Evolutionary conservation across 37 sponge, comb jelly and placozoan genomes (phyloP).

Genomic region (Spongilla lacustris): DNA sequence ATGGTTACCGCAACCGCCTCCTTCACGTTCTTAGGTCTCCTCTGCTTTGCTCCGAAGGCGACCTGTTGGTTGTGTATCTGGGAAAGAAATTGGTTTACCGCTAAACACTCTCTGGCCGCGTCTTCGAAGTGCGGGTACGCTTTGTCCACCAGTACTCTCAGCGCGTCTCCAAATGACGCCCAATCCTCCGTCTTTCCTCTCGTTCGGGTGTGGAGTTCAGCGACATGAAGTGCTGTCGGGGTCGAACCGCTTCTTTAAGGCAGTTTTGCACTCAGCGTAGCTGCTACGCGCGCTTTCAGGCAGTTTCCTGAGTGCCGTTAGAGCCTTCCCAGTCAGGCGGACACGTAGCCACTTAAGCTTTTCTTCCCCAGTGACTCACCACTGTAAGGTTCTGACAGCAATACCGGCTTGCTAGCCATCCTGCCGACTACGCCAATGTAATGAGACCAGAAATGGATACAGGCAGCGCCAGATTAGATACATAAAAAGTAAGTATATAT

Average conservation of each 20-base stretch:
- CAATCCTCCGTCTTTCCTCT: neutral
- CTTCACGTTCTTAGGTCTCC: neutral
- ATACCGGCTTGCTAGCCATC: too few species aligned
- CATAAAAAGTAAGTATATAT: too few species aligned
- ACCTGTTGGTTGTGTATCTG: slow-evolving; percentile 7
- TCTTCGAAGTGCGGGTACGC: neutral
- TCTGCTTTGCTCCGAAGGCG: neutral
- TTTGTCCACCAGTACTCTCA: neutral
- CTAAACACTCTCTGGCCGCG: neutral
- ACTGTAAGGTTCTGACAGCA: too few species aligned
- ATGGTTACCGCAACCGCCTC: neutral
- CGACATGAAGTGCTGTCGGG: neutral
- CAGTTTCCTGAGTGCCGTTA: too few species aligned
- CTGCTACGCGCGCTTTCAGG: too few species aligned
- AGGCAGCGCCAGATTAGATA: too few species aligned
- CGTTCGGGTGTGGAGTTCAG: neutral
- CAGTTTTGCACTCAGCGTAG: too few species aligned
- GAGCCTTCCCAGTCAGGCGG: too few species aligned
- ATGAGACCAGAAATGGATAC: too few species aligned
- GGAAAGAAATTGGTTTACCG: neutral
- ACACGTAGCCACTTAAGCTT: too few species aligned
- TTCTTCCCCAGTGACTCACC: too few species aligned
- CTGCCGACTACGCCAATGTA: too few species aligned
- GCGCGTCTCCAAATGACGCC: neutral
- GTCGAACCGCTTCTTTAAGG: neutral